Evolutionary conservation across 2,888 invertebrate genomes (phyloP).

Genomic region (Cotesia congregata): DNA sequence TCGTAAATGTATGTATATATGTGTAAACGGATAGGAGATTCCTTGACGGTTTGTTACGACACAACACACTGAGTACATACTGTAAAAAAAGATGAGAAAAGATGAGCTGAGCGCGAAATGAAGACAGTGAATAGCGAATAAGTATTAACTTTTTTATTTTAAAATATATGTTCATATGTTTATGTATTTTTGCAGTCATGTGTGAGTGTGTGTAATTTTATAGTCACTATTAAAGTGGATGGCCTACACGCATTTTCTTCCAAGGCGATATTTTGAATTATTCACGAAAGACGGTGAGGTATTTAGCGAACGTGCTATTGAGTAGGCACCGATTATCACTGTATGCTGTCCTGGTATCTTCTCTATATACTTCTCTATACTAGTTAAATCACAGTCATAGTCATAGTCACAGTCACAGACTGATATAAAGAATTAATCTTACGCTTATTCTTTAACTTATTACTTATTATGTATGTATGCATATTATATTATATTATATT

Average conservation of each 20-base stretch:
- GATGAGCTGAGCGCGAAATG: too few species aligned
- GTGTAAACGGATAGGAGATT: too few species aligned
- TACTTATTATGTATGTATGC: too few species aligned
- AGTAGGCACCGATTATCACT: conserved; percentile 13
- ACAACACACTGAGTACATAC: too few species aligned
- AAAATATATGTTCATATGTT: neutral
- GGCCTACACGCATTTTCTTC: conserved; percentile 59
- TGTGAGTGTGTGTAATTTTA: neutral
- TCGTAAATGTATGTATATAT: neutral
- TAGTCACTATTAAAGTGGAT: conserved; percentile 47
- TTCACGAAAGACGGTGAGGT: conserved; percentile 58
- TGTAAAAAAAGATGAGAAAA: too few species aligned
- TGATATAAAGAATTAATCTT: too few species aligned
- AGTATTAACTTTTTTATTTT: neutral
- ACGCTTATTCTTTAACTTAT: too few species aligned
- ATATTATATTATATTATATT: too few species aligned
- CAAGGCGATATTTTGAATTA: conserved; percentile 63
- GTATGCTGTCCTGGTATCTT: neutral
- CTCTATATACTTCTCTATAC: neutral
- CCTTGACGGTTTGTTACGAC: too few species aligned
- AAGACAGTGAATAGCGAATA: neutral
- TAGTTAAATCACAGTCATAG: neutral
- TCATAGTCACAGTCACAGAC: neutral
- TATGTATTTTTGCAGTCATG: neutral
- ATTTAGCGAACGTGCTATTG: conserved; percentile 55